A percentile compares a stretch with the other conserved stretches of the same genome.
Evolutionary conservation across 2,888 invertebrate species (phyloP).

Genomic region (Meandrusa payeni): DNA sequence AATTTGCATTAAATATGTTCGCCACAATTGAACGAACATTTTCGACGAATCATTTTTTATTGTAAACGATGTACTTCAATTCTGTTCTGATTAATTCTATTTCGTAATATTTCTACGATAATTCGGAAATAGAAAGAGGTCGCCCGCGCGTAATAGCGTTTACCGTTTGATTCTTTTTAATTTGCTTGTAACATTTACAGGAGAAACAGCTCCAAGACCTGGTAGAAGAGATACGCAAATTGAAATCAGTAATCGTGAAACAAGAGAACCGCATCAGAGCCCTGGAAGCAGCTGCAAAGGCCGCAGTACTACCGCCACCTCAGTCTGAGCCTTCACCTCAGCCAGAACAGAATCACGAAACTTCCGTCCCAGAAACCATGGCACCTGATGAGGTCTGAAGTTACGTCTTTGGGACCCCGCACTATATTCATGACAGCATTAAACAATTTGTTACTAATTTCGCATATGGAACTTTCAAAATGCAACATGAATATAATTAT

Average conservation of each 20-base stretch:
- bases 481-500: no score
- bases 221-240: conserved; percentile 93
- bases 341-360: conserved; percentile 47
- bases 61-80: no score
- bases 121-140: no score
- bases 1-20: no score
- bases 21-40: no score
- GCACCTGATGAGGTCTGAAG: conserved; percentile 82
- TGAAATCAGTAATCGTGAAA: conserved; percentile 96
- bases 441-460: neutral
- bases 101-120: no score
- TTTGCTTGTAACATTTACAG: conserved; percentile 69
- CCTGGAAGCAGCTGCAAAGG: conserved; percentile 82
- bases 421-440: conserved; percentile 10
- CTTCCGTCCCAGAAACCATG: conserved; percentile 51
- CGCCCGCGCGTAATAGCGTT: no score
- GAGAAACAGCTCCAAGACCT: conserved; percentile 91
- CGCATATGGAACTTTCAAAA: neutral
- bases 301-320: conserved; percentile 39
- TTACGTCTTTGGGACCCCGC: no score
- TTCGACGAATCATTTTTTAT: no score
- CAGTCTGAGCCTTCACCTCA: conserved; percentile 45
- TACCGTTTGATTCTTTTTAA: no score
- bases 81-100: no score
- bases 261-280: conserved; percentile 94